Base-by-base conservation (phyloP, 2,797 vertebrate species). In the Platyrinchus mystaceus region DNA sequence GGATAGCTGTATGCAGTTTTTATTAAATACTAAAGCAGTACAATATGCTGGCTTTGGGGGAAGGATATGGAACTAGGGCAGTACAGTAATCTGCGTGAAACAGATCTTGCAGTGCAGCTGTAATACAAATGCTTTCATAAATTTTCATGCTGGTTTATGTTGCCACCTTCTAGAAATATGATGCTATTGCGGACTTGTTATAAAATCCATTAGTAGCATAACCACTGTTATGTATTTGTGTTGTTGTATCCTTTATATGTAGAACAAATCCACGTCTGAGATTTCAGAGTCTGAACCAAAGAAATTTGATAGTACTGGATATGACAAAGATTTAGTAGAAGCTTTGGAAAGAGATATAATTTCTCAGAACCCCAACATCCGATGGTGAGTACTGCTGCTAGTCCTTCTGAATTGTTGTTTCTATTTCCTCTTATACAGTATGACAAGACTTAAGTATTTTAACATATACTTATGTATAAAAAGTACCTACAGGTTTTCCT, bases 291-390 rank as follows among this genome's bases (percentile, higher is more conserved):
- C 98, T 47, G 99, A 99, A 93, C 96, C 98, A 89, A 99, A 98
- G 96, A 99, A 97, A 97, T 99, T 99, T 98, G 99, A 99, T 71
- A 98, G 99, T 74, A 98, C 98, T 34, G 99, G 99, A 84, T 99
- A 99, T 67, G 99, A 99, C 97, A 99, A 99, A 96, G 99, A 99
- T 92, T 98, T 99, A n/a, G 98, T 99, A 86, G 99, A 99, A 92
- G 98, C 98, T 87, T 97, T 99, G 97, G 99, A 99, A 97, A 98
- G 99, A 97, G 99, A 99, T 93, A 99, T 99, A 21, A 99, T 99
- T 97, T 99, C 99, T 78, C 99, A 99, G 97, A 99, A 99, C 97
- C 99, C 99, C 79, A 99, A 99, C 63, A 97, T 99, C 68, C 99
- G 98, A 97, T 99, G 99, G 99, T 70, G 62, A 87, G 46, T 63